Base-by-base conservation (phyloP, 2,797 vertebrate species). In the Onychomys arenicola region DNA sequence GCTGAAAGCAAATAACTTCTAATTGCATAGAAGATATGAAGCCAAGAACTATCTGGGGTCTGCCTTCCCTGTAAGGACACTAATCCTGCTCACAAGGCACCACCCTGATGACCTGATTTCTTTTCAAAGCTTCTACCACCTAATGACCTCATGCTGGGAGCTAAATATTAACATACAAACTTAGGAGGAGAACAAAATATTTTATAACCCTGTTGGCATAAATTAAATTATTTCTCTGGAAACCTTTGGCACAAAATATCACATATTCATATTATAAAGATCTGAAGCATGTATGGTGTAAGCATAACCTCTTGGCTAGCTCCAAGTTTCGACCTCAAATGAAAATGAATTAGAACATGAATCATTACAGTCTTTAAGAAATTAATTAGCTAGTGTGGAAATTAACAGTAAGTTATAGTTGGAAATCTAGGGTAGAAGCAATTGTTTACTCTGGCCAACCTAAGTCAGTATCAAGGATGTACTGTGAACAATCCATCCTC, bases 341-440 rank as follows among this genome's bases (percentile, higher is more conserved):
- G 55, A 87, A 87, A 67, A 92, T 84, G 65, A 34, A 91, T 52
- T 95, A n/a, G 91, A 95, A 91, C n/a, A 82, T 67, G 4, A 90
- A 52, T 84, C 13, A 80, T 43, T n/a, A 67, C 0, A 86, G 49
- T 59, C 57, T 59, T 57, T 69, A 81, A 80, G n/a, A 73, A 71
- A 59, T 12, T 95, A 95, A 95, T 86, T 75, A 37, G 32, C 40
- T 65, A 82, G 2, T 32, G 34, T 57, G 81, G 17, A 91, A 89
- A 52, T 80, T 90, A 89, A 80, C 1, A 87, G 67, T 83, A 76
- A 93, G 59, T 94, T 89, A 90, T 89, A 91, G 23, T 83, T 92
- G 32, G 82, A 93, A 95, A 84, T 11, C 4, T 49, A 94, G 6
- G 5, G 0, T 77, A 89, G 27, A 91, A 78, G 5, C 12, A 46